These are phyloP conservation scores for Leistus spinibarbis DNA, from an alignment of 2,888 invertebrate genomes.

Conservation along the genomic window DNA sequence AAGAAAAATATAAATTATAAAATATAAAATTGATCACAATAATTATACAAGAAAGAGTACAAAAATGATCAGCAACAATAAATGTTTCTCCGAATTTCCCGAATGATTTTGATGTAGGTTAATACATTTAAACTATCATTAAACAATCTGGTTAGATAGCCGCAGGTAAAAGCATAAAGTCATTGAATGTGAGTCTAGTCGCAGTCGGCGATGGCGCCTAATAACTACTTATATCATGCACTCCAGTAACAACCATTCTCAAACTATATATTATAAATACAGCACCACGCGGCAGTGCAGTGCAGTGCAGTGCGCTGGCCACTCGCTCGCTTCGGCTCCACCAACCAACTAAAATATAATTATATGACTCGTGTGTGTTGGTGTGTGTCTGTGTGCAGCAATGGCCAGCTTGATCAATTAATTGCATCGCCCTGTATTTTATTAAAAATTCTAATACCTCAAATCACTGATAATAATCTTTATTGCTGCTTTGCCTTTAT, in stretches of 20 bases:
- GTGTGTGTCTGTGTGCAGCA: too few species aligned
- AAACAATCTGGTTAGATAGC: not conserved
- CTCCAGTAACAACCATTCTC: not conserved
- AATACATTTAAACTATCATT: not conserved
- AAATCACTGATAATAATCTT: not conserved
- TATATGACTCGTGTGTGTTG: not conserved
- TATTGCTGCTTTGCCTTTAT: not conserved
- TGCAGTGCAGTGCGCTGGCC: not conserved
- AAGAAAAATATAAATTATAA: not conserved
- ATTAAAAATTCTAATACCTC: slow-evolving; percentile 1
- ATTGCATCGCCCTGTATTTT: not conserved
- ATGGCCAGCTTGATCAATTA: not conserved
- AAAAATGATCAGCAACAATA: not conserved
- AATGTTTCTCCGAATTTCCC: not conserved
- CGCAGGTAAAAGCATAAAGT: slow-evolving; percentile 17
- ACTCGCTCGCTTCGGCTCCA: too few species aligned
- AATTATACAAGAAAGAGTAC: not conserved
- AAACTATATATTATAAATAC: not conserved
- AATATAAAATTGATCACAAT: not conserved
- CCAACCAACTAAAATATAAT: not conserved
- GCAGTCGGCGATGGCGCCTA: slow-evolving; percentile 22
- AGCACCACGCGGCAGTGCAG: not conserved
- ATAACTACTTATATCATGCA: slow-evolving; percentile 24
- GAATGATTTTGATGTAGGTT: not conserved
- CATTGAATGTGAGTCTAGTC: slow-evolving; percentile 23